Conservation (phyloP, 1,140 invertebrate species). For the Drosophila sp. region DNA sequence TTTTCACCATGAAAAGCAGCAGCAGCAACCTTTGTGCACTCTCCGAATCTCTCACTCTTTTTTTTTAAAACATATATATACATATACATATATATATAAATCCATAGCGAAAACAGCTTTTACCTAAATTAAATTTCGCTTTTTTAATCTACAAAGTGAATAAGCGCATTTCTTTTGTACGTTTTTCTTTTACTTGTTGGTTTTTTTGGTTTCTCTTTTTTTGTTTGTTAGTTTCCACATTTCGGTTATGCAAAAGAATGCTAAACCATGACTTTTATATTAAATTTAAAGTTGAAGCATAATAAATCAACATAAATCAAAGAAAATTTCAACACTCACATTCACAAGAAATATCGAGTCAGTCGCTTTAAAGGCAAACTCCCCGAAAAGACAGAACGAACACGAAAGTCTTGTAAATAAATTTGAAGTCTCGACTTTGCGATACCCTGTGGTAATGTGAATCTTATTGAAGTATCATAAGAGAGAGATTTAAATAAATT, state of each 20-base stretch:
- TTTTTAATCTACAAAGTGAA: conserved; percentile 79
- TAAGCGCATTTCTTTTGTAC: conserved; percentile 58
- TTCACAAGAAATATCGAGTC: conserved; percentile 9
- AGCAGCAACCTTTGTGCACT: conserved; percentile 67
- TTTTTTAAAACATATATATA: conserved; percentile 12
- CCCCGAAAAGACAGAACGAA: not conserved
- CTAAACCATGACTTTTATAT: conserved; percentile 77
- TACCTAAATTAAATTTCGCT: conserved; percentile 80
- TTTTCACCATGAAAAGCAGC: conserved; percentile 56
- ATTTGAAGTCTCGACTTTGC: not conserved
- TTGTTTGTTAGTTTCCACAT: conserved; percentile 46
- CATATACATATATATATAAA: conserved; percentile 51
- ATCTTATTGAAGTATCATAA: too few relatives aligned
- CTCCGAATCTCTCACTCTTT: not conserved
- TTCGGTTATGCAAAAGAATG: conserved; percentile 58
- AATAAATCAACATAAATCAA: conserved; percentile 82
- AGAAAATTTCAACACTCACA: conserved; percentile 34
- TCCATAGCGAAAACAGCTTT: conserved; percentile 70
- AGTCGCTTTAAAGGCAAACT: conserved; percentile 30
- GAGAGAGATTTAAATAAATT: too few relatives aligned
- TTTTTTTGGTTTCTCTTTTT: conserved; percentile 32
- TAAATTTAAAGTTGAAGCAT: conserved; percentile 78
- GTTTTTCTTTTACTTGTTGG: conserved; percentile 30
- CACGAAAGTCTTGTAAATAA: not conserved
- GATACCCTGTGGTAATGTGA: not conserved